A percentile compares a stretch with the other conserved stretches of the same genome.
phyloP scores from a whole-genome alignment of 2,888 invertebrate species.

The Clepsis dumicolana region DNA sequence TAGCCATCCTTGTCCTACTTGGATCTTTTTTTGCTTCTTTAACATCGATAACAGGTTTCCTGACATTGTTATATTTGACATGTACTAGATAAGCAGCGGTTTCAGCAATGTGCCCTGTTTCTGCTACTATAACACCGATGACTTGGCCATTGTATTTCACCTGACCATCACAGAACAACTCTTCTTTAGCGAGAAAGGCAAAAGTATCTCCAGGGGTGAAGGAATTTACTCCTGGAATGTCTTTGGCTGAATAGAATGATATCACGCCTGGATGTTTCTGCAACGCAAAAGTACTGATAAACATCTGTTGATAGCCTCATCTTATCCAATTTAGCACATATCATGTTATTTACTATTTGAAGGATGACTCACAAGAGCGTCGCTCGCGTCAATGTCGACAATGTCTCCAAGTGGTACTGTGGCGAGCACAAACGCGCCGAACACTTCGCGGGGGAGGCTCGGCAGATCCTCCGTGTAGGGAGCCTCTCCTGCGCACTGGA shows the following conservation, averaged over 20 bases:
- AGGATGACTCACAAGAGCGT: conserved; percentile 85
- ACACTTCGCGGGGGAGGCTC: conserved; percentile 85
- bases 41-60: conserved; percentile 60
- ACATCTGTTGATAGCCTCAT: neutral
- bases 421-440: conserved; percentile 87
- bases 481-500: conserved; percentile 89
- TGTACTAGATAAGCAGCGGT: conserved; percentile 85
- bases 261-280: conserved; percentile 88
- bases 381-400: conserved; percentile 83
- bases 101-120: conserved; percentile 79
- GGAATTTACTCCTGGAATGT: conserved; percentile 89
- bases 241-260: conserved; percentile 86
- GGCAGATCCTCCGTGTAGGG: conserved; percentile 88
- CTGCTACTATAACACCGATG: conserved; percentile 80
- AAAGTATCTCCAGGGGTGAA: conserved; percentile 67
- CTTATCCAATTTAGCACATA: neutral
- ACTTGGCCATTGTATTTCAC: conserved; percentile 44
- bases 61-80: conserved; percentile 78
- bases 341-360: neutral
- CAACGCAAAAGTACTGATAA: conserved; percentile 48
- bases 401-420: conserved; percentile 83
- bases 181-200: conserved; percentile 60
- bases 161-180: conserved; percentile 67
- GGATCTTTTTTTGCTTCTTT: conserved; percentile 52
- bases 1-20: conserved; percentile 50